Base-by-base conservation (phyloP, 2,113 vertebrate species). In the Neolamprologus ventralis region DNA sequence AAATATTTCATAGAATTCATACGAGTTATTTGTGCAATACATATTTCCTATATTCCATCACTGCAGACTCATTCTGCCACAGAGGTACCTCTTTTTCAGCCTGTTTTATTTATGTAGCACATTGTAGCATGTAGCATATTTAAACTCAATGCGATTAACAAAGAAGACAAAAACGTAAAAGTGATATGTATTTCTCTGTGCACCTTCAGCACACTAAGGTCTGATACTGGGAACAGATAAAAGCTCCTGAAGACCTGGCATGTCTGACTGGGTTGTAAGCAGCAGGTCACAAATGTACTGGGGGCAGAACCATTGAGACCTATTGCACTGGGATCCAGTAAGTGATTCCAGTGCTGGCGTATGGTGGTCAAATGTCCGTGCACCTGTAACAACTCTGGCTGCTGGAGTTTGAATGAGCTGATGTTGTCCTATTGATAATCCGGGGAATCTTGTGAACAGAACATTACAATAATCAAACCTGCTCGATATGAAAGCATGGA, bases 61-160 rank as follows among this genome's bases (percentile, higher is more conserved):
- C 42, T 19, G 26, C 65, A 87, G 57, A 91, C 85, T 87, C 85
- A 92, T 90, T 92, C 86, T 88, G 81, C 84, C 84, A 86, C 42
- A 17, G 17, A 68, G 13, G 37, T 21, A 35, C 54, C 7, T 83
- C 40, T 58, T 58, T n/a, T 19, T 47, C 71, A 47, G 42, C 71
- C 23, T 10, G 31, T 19, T 35, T 35, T 63, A 19, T 63, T 33
- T 35, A 35, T 63, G 16, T 63, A 63, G 31, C 31, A 63, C 58
- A 63, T 33, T 63, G n/a, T n/a, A n/a, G n/a, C n/a, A n/a, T n/a
- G n/a, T n/a, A n/a, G n/a, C n/a, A 63, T 33, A 35, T 63, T 3
- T 63, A 63, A 63, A 63, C 28, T 19, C 28, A 35, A 63, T 63
- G 58, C 9, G 2, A 35, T 35, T 63, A 63, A 19, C 28, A 63